phyloP scores from a whole-genome alignment of 2,888 invertebrate genomes.

The Microchrysa polita region DNA sequence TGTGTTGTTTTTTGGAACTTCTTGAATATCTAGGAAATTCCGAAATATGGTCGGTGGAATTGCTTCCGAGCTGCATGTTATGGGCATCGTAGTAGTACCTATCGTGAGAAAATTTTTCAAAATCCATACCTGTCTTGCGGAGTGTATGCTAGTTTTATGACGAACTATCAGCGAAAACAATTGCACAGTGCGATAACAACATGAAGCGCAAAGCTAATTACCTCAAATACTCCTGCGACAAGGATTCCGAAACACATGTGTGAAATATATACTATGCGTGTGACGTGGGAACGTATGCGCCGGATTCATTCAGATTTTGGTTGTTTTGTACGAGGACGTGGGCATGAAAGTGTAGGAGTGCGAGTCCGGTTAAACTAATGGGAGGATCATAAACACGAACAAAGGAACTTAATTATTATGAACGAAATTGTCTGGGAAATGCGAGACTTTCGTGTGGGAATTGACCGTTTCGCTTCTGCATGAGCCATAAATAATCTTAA shows the following conservation, averaged over 20 bases:
- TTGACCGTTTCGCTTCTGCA: too few relatives aligned
- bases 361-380: too few relatives aligned
- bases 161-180: conserved; percentile 34
- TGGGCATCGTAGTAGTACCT: not conserved
- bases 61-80: not conserved
- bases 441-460: too few relatives aligned
- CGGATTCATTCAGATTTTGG: not conserved
- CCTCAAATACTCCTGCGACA: conserved; percentile 31
- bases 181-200: conserved; percentile 38
- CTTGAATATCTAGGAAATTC: conserved; percentile 26
- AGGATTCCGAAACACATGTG: conserved; percentile 31
- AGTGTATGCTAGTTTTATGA: conserved; percentile 32
- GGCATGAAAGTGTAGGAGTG: too few relatives aligned
- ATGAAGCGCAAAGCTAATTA: conserved; percentile 38
- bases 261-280: not conserved
- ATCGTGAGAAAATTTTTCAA: conserved; percentile 28
- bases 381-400: too few relatives aligned
- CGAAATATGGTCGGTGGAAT: conserved; percentile 20
- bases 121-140: conserved; percentile 19
- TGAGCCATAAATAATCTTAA: too few relatives aligned
- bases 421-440: too few relatives aligned
- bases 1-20: too few relatives aligned
- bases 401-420: too few relatives aligned
- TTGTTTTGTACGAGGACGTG: too few relatives aligned
- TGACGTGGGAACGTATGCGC: conserved; percentile 15